phyloP scores from a whole-genome alignment of 2,113 vertebrate species.

The Aythya baeri region DNA sequence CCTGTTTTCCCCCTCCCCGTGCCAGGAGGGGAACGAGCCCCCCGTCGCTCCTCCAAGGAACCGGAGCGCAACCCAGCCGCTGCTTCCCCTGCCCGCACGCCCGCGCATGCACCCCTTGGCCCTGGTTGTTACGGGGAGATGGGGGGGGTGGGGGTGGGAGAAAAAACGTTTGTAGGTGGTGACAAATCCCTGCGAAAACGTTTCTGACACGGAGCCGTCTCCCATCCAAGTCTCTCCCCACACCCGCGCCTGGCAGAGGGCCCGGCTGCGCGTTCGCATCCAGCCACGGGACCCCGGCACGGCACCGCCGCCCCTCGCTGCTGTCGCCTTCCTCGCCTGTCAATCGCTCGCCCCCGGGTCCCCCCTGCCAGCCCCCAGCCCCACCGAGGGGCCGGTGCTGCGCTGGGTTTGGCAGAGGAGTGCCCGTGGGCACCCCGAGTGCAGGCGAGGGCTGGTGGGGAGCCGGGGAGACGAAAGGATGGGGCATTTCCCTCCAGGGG shows the following conservation, averaged over 20 bases:
- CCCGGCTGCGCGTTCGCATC: background rate
- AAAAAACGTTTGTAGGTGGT: constrained; percentile 6
- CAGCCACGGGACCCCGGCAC: background rate
- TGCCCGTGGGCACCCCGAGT: no score
- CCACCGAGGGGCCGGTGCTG: no score
- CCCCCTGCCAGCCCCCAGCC: background rate
- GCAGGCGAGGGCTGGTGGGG: no score
- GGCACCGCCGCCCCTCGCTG: no score
- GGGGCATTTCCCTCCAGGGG: background rate
- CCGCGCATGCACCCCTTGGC: background rate
- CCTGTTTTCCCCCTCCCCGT: no score
- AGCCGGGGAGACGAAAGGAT: background rate
- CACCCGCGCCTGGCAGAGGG: background rate
- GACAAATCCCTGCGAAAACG: constrained; percentile 23
- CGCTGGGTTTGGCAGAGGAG: no score
- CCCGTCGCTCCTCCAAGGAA: background rate
- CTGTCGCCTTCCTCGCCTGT: background rate
- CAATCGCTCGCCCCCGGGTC: rapidly evolving
- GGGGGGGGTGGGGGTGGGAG: rapidly evolving
- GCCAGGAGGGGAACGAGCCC: background rate
- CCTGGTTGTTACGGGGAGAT: background rate
- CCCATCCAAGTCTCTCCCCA: background rate
- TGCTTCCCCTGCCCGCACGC: background rate
- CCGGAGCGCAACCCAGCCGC: background rate
- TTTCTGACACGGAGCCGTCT: background rate